Percentiles rank a stretch among this genome's conserved stretches.
Conservation (phyloP, 2,113 vertebrate genomes). For the Neogobius melanostomus region DNA sequence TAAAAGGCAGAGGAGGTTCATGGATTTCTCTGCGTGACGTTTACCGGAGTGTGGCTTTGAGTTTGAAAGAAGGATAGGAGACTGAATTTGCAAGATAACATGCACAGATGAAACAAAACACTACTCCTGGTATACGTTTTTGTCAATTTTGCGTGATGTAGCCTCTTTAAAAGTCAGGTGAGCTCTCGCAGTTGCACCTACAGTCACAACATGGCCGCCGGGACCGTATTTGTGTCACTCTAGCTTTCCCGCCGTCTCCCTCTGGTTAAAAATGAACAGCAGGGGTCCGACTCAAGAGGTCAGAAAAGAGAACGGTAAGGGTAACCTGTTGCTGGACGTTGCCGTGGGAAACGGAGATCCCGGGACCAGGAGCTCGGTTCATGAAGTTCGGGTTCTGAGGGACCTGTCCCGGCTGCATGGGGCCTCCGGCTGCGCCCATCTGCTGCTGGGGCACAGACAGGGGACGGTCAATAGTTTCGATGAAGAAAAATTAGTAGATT, state of each 20-base stretch:
- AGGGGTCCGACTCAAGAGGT: background rate
- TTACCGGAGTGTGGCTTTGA: no score
- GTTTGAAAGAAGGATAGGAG: no score
- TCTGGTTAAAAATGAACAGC: constrained; percentile 8
- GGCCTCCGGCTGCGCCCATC: constrained; percentile 66
- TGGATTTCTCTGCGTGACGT: no score
- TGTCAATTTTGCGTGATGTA: no score
- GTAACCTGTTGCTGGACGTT: constrained; percentile 83
- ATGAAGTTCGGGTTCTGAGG: constrained; percentile 74
- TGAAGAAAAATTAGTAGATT: background rate
- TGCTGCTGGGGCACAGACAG: constrained; percentile 14
- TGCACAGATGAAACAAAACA: no score
- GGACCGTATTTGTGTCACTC: background rate
- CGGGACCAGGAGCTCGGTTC: constrained; percentile 64
- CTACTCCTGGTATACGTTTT: no score
- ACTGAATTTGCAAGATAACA: no score
- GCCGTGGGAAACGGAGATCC: constrained; percentile 73
- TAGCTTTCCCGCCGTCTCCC: background rate
- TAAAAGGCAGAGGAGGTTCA: no score
- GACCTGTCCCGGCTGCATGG: constrained; percentile 75
- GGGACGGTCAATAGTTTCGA: background rate
- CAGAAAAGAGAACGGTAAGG: background rate
- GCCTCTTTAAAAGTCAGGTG: no score
- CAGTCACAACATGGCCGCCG: no score
- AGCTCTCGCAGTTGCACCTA: no score